phyloP scores from a whole-genome alignment of 2,797 vertebrate genomes.

The Pachyuromys duprasi region DNA sequence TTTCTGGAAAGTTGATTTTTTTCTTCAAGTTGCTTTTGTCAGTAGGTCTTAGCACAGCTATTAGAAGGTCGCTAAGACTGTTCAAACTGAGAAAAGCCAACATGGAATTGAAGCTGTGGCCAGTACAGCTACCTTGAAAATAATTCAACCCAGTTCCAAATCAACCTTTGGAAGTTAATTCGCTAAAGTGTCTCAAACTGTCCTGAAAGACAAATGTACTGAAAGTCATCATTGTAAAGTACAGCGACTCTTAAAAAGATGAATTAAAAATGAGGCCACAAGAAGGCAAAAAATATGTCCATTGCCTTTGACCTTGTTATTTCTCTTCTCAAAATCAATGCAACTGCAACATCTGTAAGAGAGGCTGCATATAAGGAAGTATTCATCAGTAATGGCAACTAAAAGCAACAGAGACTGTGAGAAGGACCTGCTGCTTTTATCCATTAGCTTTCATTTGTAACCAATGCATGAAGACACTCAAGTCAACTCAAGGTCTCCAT shows the following conservation, averaged over 20 bases:
- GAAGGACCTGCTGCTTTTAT: background rate
- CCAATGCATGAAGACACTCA: background rate
- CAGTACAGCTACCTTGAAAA: background rate
- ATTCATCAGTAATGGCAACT: background rate
- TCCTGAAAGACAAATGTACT: background rate
- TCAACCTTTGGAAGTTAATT: conserved; percentile 3
- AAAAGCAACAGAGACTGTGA: background rate
- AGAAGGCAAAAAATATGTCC: background rate
- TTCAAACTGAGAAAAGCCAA: background rate
- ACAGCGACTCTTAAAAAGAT: background rate
- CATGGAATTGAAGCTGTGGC: background rate
- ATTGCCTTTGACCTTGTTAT: background rate
- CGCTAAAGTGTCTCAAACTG: background rate
- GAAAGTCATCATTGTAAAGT: background rate
- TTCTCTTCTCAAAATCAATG: conserved; percentile 30
- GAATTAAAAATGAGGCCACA: background rate
- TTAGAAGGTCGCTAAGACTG: background rate
- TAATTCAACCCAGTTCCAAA: background rate
- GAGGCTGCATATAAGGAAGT: background rate
- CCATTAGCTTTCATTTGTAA: background rate
- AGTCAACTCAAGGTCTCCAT: background rate
- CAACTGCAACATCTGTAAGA: background rate
- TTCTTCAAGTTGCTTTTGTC: background rate
- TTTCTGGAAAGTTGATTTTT: background rate
- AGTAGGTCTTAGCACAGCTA: background rate